Evolutionary conservation across 2,113 vertebrate genomes (phyloP).

Genomic region (Oostethus manadensis): DNA sequence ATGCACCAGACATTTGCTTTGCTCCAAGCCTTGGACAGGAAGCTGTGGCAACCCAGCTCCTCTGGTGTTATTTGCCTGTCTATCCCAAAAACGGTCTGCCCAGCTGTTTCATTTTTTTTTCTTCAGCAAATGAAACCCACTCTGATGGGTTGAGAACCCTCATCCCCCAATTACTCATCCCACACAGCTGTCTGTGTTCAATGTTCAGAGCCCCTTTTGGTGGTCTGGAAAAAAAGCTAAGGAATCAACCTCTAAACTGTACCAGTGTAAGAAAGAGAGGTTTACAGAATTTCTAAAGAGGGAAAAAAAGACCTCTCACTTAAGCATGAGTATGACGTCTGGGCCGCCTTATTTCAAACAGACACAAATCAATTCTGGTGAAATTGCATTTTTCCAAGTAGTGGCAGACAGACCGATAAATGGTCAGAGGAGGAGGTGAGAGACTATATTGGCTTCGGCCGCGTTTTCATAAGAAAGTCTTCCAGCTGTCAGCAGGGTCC

Average conservation of each 20-base stretch:
- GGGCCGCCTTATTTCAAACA: conserved; percentile 48
- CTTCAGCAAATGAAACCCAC: conserved; percentile 63
- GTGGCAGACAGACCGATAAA: conserved; percentile 39
- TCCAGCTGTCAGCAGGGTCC: conserved; percentile 33
- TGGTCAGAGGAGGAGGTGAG: conserved; percentile 31
- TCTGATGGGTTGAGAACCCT: conserved; percentile 43
- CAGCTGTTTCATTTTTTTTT: conserved; percentile 56
- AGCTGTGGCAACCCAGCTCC: conserved; percentile 29
- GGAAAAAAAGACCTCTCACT: conserved; percentile 1
- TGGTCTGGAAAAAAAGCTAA: conserved; percentile 48
- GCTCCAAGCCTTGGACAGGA: conserved; percentile 47
- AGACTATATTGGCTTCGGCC: conserved; percentile 21
- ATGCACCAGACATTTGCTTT: conserved; percentile 70
- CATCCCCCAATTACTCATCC: conserved; percentile 45
- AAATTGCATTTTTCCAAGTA: conserved; percentile 48
- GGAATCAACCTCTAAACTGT: conserved; percentile 25
- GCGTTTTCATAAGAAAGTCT: conserved; percentile 31
- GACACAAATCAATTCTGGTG: conserved; percentile 53
- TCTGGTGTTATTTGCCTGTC: conserved; percentile 22
- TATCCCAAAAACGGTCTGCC: conserved; percentile 47
- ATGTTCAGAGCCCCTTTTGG: conserved; percentile 42
- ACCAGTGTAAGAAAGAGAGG: conserved; percentile 7
- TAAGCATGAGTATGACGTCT: conserved; percentile 31
- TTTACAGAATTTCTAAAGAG: conserved; percentile 2
- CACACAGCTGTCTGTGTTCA: conserved; percentile 51